phyloP scores from a whole-genome alignment of 2,113 vertebrate genomes.

The Daphoenositta chrysoptera region DNA sequence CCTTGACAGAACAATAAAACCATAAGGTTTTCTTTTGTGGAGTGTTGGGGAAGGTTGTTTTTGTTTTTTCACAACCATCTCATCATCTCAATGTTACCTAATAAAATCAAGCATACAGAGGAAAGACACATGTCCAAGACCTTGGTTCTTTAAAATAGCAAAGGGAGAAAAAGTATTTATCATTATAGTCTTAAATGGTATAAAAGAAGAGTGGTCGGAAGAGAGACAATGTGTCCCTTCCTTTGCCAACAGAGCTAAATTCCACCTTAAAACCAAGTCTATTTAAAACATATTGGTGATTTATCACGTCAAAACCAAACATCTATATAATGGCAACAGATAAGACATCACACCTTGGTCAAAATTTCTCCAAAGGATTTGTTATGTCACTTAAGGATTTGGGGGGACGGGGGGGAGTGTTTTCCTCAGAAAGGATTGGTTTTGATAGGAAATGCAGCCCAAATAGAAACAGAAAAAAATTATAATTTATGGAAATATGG shows the following conservation, averaged over 20 bases:
- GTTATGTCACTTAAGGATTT: conserved; percentile 24
- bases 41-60: neutral
- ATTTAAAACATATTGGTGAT: neutral
- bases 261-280: neutral
- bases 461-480: neutral
- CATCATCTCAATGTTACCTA: neutral
- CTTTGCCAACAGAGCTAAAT: neutral
- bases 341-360: neutral
- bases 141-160: neutral
- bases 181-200: neutral
- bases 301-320: neutral
- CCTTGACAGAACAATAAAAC: conserved; percentile 28
- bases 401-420: neutral
- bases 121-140: neutral
- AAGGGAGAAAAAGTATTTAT: neutral
- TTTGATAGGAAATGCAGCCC: neutral
- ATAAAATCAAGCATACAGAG: conserved; percentile 20
- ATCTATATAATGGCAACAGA: neutral
- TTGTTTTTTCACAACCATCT: neutral
- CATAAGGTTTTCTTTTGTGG: neutral
- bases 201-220: neutral
- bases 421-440: conserved; percentile 11
- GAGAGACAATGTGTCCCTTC: neutral
- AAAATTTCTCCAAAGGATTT: conserved; percentile 12
- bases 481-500: conserved; percentile 9